Evolutionary conservation across 2,113 vertebrate genomes (phyloP).

Genomic region (Albula goreensis): DNA sequence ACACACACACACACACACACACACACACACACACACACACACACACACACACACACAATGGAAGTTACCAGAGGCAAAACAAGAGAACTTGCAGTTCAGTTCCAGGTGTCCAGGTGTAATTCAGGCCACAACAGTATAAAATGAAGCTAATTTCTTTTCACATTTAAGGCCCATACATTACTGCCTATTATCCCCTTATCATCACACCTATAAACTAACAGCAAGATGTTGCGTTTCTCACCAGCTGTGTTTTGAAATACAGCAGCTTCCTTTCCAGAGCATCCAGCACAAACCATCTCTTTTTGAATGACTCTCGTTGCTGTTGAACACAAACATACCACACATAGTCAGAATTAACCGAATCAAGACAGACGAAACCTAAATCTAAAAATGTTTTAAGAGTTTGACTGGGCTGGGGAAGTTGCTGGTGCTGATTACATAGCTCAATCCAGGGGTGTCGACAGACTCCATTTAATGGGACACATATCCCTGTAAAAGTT

Average conservation of each 20-base stretch:
- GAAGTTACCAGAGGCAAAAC: neutral
- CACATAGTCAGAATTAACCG: conserved; percentile 6
- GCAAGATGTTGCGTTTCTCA: conserved; percentile 58
- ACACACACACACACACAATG: neutral
- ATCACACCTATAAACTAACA: neutral
- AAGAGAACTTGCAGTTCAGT: neutral
- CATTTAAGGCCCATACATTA: neutral
- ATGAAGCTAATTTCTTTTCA: neutral
- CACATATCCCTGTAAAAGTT: too few species aligned
- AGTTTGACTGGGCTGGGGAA: too few species aligned
- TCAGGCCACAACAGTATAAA: neutral
- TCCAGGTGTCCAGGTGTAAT: neutral
- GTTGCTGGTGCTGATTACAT: too few species aligned
- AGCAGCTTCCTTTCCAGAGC: conserved; percentile 80
- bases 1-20: conserved; percentile 14
- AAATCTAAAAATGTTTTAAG: too few species aligned
- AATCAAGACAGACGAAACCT: conserved; percentile 7
- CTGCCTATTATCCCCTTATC: neutral
- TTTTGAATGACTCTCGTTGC: conserved; percentile 86
- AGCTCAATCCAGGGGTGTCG: too few species aligned
- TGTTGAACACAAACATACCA: conserved; percentile 55
- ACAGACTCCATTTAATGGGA: too few species aligned
- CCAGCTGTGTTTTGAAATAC: conserved; percentile 88
- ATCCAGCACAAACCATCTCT: conserved; percentile 90
- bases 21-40: conserved; percentile 1